A percentile compares a stretch with the other conserved stretches of the same genome.
Conservation (phyloP, 2,113 vertebrate genomes). For the Xiphorhynchus elegans region DNA sequence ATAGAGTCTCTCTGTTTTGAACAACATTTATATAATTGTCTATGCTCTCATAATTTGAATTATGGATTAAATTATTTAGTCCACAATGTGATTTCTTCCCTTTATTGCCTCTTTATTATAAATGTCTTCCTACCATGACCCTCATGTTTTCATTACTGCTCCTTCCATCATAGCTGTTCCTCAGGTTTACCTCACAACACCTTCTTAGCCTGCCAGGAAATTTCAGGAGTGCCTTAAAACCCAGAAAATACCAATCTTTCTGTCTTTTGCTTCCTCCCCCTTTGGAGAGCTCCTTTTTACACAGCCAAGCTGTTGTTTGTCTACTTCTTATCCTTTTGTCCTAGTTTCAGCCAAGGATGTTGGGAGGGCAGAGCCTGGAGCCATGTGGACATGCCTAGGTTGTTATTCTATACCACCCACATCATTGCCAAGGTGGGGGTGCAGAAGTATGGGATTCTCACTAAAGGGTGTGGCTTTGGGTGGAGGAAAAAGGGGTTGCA, state of each 20-base stretch:
- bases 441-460: neutral
- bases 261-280: neutral
- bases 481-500: neutral
- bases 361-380: neutral
- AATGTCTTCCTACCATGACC: neutral
- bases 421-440: neutral
- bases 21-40: neutral
- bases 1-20: neutral
- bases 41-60: conserved; percentile 1
- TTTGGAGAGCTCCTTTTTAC: neutral
- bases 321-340: neutral
- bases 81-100: neutral
- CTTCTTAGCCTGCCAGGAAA: neutral
- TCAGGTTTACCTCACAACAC: neutral
- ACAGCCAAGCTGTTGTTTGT: neutral
- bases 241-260: accelerated
- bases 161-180: neutral
- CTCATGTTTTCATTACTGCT: neutral
- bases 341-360: neutral
- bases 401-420: neutral
- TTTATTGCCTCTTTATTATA: neutral
- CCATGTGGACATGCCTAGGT: neutral
- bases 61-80: neutral
- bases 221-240: neutral
- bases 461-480: neutral